Base-by-base conservation (phyloP, 2,888 invertebrate species). In the Acronicta alni region DNA sequence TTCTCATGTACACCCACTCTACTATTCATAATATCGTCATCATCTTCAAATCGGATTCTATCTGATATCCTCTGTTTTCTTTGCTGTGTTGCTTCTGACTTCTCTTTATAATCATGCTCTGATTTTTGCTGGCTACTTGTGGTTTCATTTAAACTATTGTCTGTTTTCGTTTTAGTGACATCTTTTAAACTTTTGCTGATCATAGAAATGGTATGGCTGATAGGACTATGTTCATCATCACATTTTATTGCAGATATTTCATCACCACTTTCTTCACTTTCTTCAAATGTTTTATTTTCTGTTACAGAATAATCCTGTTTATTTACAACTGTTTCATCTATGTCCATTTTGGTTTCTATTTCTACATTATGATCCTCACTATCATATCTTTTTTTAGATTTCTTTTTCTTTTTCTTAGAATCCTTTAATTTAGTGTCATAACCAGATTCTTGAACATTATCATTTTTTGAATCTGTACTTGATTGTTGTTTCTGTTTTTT, bases 31-130 rank as follows among this genome's bases (percentile, higher is more conserved):
- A 32, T 12, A 47, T 74, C 62, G 9, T 73, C 77, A 26, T 87
- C 87, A 51, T 89, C 88, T 77, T 91, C 91, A 85, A 89, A 90
- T 47, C 49, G 74, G 56, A 91, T 77, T 62, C 85, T 84, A 35
- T 90, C 91, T 37, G 87, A 85, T 63, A 90, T 78, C 66, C 75
- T 84, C 38, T 68, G 61, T 44, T 57, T 61, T 64, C 57, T 75
- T 41, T 45, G 48, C 17, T 38, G 52, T 16, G 41, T 41, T 39
- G 32, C 23, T 15, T 57, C 38, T 35, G 37, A 44, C n/a, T 43
- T 53, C 35, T 51, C 38, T 18, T 17, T 44, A 2, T 23, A 41
- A 26, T 41, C 10, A 42, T 26, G 23, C n/a, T 48, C 38, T 35
- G 16, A 9, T 35, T 10, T 53, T 14, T 10, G 30, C 12, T n/a